Conservation (phyloP, 2,113 vertebrate genomes). For the Perca fluviatilis region DNA sequence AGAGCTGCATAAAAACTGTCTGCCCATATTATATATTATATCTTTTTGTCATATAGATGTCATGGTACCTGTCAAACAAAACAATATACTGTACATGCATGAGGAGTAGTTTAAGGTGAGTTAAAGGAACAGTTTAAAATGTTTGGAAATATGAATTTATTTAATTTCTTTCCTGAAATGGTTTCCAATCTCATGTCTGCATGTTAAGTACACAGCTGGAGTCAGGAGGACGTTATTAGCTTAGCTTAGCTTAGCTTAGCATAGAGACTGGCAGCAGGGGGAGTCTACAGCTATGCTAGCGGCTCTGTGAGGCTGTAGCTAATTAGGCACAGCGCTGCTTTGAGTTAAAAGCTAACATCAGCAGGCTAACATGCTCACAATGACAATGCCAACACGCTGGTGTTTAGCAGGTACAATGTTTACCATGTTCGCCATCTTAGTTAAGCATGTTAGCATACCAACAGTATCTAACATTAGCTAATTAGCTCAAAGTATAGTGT, state of each 20-base stretch:
- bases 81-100: background rate
- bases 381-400: too few species aligned
- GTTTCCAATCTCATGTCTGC: background rate
- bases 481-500: background rate
- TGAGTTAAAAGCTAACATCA: background rate
- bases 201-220: background rate
- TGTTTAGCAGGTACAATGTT: too few species aligned
- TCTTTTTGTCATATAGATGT: background rate
- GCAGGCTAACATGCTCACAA: background rate
- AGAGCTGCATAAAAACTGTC: background rate
- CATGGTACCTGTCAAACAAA: background rate
- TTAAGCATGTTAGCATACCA: background rate
- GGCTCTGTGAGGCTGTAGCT: too few species aligned
- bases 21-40: background rate
- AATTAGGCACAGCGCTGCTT: background rate
- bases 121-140: background rate
- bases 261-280: background rate
- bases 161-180: background rate
- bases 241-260: background rate
- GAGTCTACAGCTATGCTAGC: background rate
- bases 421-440: too few species aligned
- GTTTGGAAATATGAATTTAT: background rate
- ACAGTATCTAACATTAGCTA: background rate
- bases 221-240: too few species aligned
- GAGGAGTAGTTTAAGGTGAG: background rate